Evolutionary conservation across 2,888 invertebrate species (phyloP), one percentile per base, ranked within the genome.

Genomic region (Rhingia rostrata): DNA sequence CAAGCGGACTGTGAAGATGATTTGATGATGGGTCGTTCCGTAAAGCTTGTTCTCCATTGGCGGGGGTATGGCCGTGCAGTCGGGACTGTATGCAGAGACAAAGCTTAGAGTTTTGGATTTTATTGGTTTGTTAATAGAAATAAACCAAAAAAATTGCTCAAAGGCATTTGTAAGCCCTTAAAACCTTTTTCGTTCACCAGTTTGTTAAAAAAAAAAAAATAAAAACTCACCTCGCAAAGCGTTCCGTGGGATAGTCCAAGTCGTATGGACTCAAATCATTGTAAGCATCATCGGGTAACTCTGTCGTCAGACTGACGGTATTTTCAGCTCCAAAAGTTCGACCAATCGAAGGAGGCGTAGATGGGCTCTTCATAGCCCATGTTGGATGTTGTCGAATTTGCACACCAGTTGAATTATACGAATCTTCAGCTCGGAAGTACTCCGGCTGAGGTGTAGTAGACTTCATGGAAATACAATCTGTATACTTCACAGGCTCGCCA

Each of bases 1-100:
- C 6, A 94, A 91, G 3, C 94, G 90, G 78, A 94, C 94, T 5
- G 90, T 91, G 72, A 90, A 89, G 14, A 92, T 90, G 61, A 90
- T 89, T 79, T 92, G 91, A 58, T 91, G 91, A n/a, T 90, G 86
- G 73, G 90, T 90, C 73, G 90, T 90, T 0, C 91, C 90, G 43
- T 91, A 92, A 0, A 90, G 90, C 77, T 91, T 91, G 86, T 80
- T 90, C 86, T 91, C 91, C 91, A 91, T 91, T 10, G 91, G 91
- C 47, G 91, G 91, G 4, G 91, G 91, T 86, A 91, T 72, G 6
- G 89, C 89, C 4, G 89, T 90, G 85, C 91, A 91, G 67, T 91
- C 91, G 22, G 89, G 89, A 67, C 90, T 88, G 56, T 12, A 63
- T 60, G 61, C 54, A 77, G 66, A 73, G 53, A 73, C 53, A 80